A percentile compares a stretch with the other conserved stretches of the same genome.
Evolutionary conservation across 2,888 invertebrate genomes (phyloP).

Genomic region (Aphelenchoides bicaudatus): DNA sequence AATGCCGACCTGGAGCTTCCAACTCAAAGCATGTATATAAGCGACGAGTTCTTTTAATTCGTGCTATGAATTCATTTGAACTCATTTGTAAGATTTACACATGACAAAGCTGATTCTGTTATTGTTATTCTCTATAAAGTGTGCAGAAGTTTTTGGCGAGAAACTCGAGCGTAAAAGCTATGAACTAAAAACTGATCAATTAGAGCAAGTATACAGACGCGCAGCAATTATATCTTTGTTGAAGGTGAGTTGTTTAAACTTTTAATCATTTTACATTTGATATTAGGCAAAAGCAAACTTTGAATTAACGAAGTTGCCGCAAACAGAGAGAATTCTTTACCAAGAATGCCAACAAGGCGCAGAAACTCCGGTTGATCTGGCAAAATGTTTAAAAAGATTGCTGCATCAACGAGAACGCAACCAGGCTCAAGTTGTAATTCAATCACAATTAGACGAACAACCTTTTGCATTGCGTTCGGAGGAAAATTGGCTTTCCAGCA

Average conservation of each 20-base stretch:
- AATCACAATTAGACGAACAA: too few relatives aligned
- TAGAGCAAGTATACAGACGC: constrained; percentile 42
- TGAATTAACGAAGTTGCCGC: constrained; percentile 29
- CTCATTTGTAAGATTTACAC: too few relatives aligned
- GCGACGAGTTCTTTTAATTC: too few relatives aligned
- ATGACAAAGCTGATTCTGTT: too few relatives aligned
- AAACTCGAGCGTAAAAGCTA: constrained; percentile 10
- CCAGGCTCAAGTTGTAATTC: too few relatives aligned
- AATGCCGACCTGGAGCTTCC: too few relatives aligned
- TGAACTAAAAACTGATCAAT: constrained; percentile 35
- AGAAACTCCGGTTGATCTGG: constrained; percentile 39
- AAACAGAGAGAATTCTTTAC: constrained; percentile 43
- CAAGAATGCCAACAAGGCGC: constrained; percentile 43
- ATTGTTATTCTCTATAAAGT: neutral
- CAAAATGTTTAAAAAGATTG: constrained; percentile 38
- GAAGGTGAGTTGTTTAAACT: constrained; percentile 30
- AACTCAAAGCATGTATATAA: too few relatives aligned
- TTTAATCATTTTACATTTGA: constrained; percentile 15
- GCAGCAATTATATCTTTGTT: constrained; percentile 41
- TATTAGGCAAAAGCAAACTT: constrained; percentile 41
- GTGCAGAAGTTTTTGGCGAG: constrained; percentile 6
- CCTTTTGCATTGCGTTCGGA: constrained; percentile 1
- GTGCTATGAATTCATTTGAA: too few relatives aligned
- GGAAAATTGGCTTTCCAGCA: constrained; percentile 1
- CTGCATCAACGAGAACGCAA: neutral